Evolutionary conservation across 2,797 vertebrate genomes (phyloP).

Genomic region (Rhyacichthys aspro): DNA sequence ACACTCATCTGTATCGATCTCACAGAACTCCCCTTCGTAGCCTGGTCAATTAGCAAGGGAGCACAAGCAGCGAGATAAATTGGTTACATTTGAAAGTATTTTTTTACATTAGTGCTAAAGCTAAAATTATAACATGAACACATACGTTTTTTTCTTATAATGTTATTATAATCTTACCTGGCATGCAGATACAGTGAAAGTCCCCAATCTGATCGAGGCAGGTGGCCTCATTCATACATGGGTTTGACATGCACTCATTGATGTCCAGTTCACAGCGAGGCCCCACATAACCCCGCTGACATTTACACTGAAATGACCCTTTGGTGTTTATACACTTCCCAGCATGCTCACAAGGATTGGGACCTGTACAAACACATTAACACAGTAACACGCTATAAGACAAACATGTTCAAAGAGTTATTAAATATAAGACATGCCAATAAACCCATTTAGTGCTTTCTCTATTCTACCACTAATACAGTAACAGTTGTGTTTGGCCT

Average conservation of each 20-base stretch:
- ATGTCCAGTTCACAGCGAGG: constrained; percentile 96
- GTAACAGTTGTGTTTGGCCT: too few relatives aligned
- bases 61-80: constrained; percentile 40
- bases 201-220: constrained; percentile 96
- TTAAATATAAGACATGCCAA: too few relatives aligned
- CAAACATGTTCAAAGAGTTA: neutral
- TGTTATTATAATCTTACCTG: constrained; percentile 75
- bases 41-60: constrained; percentile 81
- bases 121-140: neutral
- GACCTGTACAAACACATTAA: constrained; percentile 74
- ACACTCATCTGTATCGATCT: constrained; percentile 89
- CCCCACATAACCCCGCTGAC: constrained; percentile 90
- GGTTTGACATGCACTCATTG: constrained; percentile 96
- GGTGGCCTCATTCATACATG: constrained; percentile 96
- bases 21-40: constrained; percentile 93
- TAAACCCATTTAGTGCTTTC: too few relatives aligned
- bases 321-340: constrained; percentile 96
- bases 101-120: constrained; percentile 30
- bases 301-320: constrained; percentile 95
- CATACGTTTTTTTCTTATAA: neutral
- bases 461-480: too few relatives aligned
- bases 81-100: constrained; percentile 15
- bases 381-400: neutral
- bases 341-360: constrained; percentile 95
- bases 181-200: constrained; percentile 98